Evolutionary conservation across 2,113 vertebrate genomes (phyloP), one percentile per base, ranked within the genome.

Genomic region (Triplophysa rosa): DNA sequence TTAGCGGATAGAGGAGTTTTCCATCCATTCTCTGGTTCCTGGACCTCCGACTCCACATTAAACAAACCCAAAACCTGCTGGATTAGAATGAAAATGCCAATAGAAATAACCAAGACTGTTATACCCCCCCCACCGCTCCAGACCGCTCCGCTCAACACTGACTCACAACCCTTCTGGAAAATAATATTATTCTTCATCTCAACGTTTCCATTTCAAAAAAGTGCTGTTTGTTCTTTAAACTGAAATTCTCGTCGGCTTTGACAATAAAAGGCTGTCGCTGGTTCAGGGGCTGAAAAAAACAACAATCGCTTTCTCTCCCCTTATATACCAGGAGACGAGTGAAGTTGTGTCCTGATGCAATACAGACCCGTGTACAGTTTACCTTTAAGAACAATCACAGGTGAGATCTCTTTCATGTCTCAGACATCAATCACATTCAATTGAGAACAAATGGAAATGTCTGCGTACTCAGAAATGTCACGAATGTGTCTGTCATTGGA

Each of bases 31-130:
- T 61, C 52, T 21, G 9, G 21, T 82, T 62, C 78, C 80, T 59
- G 56, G 54, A 84, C 78, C 83, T 71, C 69, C 61, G 23, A 66
- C 80, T 84, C 86, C 86, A 87, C 86, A 85, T 87, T 80, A 87
- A 87, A 85, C 80, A 69, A 82, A 85, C 78, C 80, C 78, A 80
- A 81, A 79, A 84, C 86, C 84, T 85, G 62, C 62, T 81, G 82
- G 82, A 85, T 85, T 87, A 81, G 49, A 78, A 61, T 26, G 62
- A 75, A 85, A 85, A 84, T 70, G 84, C 84, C 86, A 85, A 80
- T 66, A 85, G 80, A 87, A 87, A 85, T 84, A 87, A 78, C 61
- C 67, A 64, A 62, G 81, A 85, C 74, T 76, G 76, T 42, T 45
- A 61, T 75, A 52, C 56, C 61, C 63, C 61, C 62, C 21, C 63